Evolutionary conservation across 1,140 invertebrate genomes (phyloP), one percentile per base, ranked within the genome.

Genomic region (Micrasema minimum): DNA sequence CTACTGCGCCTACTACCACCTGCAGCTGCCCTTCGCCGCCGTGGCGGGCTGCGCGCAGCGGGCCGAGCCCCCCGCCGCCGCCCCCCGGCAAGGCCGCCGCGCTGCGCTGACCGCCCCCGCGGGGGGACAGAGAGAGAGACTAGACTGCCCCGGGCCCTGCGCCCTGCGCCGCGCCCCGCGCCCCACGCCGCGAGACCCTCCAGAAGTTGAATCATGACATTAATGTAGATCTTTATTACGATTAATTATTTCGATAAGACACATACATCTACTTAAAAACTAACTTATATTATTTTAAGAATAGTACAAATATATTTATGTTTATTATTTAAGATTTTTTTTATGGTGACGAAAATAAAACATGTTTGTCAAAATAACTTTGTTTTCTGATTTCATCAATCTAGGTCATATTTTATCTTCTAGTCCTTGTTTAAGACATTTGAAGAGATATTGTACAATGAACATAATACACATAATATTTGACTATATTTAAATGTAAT

Each of bases 1-100:
- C 0, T 93, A 93, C 77, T 93, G 91, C 75, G 92, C 90, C 1
- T 93, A 93, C 77, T 93, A 93, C 81, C 91, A 92, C 77, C 87
- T 93, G 66, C 90, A 93, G 75, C 79, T 91, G 70, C 91, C 92
- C 0, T 88, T 92, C 37, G 82, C 84, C 66, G 87, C 88, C 26
- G 80, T 92, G 10, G 77, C 86, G 2, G 83, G 80, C 0, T 84
- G 84, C 55, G 79, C 89, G 22, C 78, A 79, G 51, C 79, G 77
- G 46, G 16, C 80, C 83, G 71, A 80, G 80, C 5, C 81, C 79
- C 76, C 80, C 3, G 5, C 81, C 79, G 76, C 80, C 26, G 83
- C 72, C 78, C 81, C 59, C 79, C 82, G 26, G 81, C 57, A 83
- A 76, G 65, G 77, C 77, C 20, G 35, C 80, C 4, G 77, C 76